Conservation (phyloP, 2,113 vertebrate genomes). For the Alligator sinensis region DNA sequence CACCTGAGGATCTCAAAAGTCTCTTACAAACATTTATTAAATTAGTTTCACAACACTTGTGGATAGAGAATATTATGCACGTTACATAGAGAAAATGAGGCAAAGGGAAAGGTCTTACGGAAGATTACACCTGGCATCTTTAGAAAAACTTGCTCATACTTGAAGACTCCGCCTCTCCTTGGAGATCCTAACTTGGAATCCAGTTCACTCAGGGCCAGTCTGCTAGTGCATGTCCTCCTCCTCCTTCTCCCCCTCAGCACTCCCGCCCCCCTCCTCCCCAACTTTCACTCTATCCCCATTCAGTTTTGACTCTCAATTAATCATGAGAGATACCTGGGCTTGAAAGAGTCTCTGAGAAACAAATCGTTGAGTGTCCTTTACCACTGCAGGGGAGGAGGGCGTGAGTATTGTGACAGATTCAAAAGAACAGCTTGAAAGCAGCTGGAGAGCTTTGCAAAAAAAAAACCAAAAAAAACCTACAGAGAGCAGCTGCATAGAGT, state of each 20-base stretch:
- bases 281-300: not conserved
- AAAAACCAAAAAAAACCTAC: not conserved
- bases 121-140: not conserved
- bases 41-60: not conserved
- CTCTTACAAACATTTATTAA: not conserved
- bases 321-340: constrained; percentile 41
- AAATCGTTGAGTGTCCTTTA: constrained; percentile 50
- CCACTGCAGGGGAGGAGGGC: not conserved
- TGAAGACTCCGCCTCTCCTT: not conserved
- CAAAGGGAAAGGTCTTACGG: not conserved
- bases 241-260: not conserved
- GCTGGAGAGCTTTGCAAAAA: constrained; percentile 54
- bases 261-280: accelerated
- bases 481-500: constrained; percentile 49
- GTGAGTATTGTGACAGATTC: constrained; percentile 19
- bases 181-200: not conserved
- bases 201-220: not conserved
- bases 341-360: constrained; percentile 26
- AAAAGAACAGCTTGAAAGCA: constrained; percentile 70
- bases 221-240: not conserved
- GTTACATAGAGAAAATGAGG: not conserved
- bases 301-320: constrained; percentile 40
- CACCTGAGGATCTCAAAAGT: not conserved
- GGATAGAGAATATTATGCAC: not conserved
- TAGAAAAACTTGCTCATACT: not conserved